Evolutionary conservation across 2,113 vertebrate species (phyloP).

Genomic region (Cyprinodon tularosa): DNA sequence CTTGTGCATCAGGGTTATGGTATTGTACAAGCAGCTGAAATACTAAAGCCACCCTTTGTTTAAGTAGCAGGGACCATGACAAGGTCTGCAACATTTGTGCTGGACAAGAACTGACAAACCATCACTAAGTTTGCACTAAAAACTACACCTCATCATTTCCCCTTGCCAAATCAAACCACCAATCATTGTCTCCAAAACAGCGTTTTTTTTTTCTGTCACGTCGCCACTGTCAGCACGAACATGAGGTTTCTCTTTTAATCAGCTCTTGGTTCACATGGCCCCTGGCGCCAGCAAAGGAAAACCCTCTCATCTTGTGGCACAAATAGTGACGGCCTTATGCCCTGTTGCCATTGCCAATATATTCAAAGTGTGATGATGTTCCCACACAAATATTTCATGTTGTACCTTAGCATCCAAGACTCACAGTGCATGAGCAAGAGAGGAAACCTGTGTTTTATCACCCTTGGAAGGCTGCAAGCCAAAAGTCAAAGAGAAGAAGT

Average conservation of each 20-base stretch:
- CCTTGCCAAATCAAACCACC: conserved; percentile 26
- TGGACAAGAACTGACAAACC: conserved; percentile 32
- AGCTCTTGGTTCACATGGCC: conserved; percentile 56
- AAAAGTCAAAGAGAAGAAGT: conserved; percentile 58
- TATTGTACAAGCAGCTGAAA: background rate
- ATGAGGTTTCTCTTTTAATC: conserved; percentile 60
- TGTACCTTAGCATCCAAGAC: conserved; percentile 72
- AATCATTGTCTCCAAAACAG: conserved; percentile 55
- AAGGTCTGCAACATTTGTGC: conserved; percentile 16
- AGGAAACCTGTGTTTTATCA: conserved; percentile 80
- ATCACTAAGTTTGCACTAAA: conserved; percentile 27
- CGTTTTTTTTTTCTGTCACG: conserved; percentile 49
- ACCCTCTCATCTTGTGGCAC: conserved; percentile 75
- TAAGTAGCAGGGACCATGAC: conserved; percentile 18
- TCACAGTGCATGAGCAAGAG: conserved; percentile 69
- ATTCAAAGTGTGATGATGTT: conserved; percentile 71
- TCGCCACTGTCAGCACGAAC: conserved; percentile 55
- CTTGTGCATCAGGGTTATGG: background rate
- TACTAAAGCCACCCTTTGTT: conserved; percentile 10
- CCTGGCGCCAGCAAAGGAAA: conserved; percentile 69
- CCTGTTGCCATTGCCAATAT: conserved; percentile 75
- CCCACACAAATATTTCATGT: conserved; percentile 79
- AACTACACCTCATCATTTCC: conserved; percentile 44
- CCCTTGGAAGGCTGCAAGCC: conserved; percentile 59
- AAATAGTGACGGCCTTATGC: conserved; percentile 79